These are phyloP conservation scores for Temnothorax unifasciatus DNA, from an alignment of 2,888 invertebrate genomes.

Conservation along the genomic window DNA sequence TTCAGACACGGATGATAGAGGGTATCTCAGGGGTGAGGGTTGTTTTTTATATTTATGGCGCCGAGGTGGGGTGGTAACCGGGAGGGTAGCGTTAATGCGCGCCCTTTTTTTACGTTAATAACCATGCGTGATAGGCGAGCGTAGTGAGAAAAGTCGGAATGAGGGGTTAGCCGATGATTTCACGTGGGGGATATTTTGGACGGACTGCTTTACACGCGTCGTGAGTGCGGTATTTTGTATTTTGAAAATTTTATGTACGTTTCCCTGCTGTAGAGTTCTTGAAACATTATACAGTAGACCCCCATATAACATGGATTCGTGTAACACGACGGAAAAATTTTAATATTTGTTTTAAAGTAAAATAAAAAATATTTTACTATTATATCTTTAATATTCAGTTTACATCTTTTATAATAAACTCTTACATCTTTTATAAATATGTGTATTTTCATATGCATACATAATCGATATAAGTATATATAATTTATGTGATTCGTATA, in stretches of 20 bases:
- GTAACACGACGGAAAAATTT: too few relatives aligned
- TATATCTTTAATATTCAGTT: too few relatives aligned
- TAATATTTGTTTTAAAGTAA: too few relatives aligned
- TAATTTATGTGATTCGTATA: too few relatives aligned
- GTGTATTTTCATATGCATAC: too few relatives aligned
- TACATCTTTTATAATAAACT: too few relatives aligned
- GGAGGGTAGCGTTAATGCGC: conserved; percentile 79
- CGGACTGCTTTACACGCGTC: conserved; percentile 34
- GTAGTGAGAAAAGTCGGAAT: conserved; percentile 73
- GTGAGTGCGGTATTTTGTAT: conserved; percentile 25
- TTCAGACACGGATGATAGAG: conserved; percentile 66
- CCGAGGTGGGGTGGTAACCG: conserved; percentile 45
- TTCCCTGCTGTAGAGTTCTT: background rate
- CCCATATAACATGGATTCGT: too few relatives aligned
- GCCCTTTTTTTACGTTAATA: conserved; percentile 80
- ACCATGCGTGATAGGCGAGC: conserved; percentile 77
- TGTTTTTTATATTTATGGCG: conserved; percentile 81
- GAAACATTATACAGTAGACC: background rate
- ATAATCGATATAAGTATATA: too few relatives aligned
- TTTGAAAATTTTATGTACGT: conserved; percentile 24
- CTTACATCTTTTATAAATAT: too few relatives aligned
- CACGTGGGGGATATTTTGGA: conserved; percentile 67
- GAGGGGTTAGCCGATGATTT: conserved; percentile 71
- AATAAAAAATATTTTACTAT: too few relatives aligned
- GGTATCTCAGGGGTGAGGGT: conserved; percentile 74